Evolutionary conservation across 2,888 invertebrate genomes (phyloP).

Genomic region (Megalurothrips usitatus): DNA sequence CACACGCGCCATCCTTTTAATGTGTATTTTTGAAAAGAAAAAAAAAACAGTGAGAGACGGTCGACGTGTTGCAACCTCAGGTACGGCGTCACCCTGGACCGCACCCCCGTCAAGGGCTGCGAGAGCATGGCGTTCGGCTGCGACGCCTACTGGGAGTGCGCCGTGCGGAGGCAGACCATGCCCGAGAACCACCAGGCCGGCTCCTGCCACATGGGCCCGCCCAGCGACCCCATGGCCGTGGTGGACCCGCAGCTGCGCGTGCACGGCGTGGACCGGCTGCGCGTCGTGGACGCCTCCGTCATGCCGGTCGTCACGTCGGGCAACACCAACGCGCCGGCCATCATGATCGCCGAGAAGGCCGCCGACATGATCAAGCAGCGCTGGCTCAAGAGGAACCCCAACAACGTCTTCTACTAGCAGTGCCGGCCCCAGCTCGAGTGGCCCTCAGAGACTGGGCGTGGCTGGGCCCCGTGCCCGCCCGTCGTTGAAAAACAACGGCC

Average conservation of each 20-base stretch:
- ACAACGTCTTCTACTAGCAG: conserved; percentile 7
- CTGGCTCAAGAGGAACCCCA: conserved; percentile 42
- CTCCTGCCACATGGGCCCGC: conserved; percentile 60
- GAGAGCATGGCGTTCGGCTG: conserved; percentile 67
- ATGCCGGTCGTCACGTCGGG: conserved; percentile 54
- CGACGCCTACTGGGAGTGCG: conserved; percentile 60
- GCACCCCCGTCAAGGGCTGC: conserved; percentile 68
- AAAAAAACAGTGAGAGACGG: too few species aligned
- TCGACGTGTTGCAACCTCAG: conserved; percentile 4
- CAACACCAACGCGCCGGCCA: conserved; percentile 55
- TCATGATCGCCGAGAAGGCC: conserved; percentile 57
- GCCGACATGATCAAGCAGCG: conserved; percentile 52
- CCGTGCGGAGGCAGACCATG: conserved; percentile 55
- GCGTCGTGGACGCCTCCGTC: conserved; percentile 56
- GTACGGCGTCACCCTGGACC: conserved; percentile 71
- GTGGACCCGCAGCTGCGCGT: conserved; percentile 54
- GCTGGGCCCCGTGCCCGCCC: not conserved
- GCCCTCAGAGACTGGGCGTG: not conserved
- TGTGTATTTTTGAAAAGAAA: too few species aligned
- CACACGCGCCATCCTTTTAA: too few species aligned
- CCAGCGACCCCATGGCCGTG: conserved; percentile 54
- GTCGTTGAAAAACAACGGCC: not conserved
- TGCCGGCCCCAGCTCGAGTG: not conserved
- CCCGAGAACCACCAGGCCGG: conserved; percentile 64
- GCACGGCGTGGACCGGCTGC: conserved; percentile 49